A percentile compares a stretch with the other conserved stretches of the same genome.
phyloP scores from a whole-genome alignment of 1,140 invertebrate genomes.

The Drosophila auraria region DNA sequence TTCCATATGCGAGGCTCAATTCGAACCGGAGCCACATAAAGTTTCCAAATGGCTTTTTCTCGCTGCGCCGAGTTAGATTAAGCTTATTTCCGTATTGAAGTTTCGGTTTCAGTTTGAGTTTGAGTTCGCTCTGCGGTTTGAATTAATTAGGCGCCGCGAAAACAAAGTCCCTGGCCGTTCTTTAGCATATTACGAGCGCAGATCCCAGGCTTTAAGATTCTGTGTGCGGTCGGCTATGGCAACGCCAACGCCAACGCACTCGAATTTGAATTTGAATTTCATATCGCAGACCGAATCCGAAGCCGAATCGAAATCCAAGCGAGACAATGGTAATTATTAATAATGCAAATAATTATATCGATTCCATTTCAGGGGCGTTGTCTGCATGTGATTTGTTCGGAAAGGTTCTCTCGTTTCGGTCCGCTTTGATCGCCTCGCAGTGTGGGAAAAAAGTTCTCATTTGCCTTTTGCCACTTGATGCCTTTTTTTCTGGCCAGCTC shows the following conservation, averaged over 20 bases:
- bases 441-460: conserved; percentile 78
- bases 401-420: conserved; percentile 57
- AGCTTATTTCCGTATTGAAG: conserved; percentile 82
- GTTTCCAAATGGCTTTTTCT: conserved; percentile 74
- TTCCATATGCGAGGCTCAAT: conserved; percentile 25
- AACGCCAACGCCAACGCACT: conserved; percentile 64
- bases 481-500: conserved; percentile 21
- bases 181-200: conserved; percentile 60
- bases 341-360: conserved; percentile 84
- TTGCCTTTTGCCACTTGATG: conserved; percentile 71
- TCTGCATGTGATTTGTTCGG: conserved; percentile 60
- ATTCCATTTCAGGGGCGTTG: conserved; percentile 80
- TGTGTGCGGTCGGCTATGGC: conserved; percentile 47
- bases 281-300: conserved; percentile 28
- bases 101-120: conserved; percentile 39
- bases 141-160: conserved; percentile 71
- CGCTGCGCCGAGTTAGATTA: conserved; percentile 54
- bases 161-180: conserved; percentile 52
- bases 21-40: conserved; percentile 51
- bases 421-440: conserved; percentile 65
- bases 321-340: conserved; percentile 81
- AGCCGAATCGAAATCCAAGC: conserved; percentile 45
- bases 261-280: conserved; percentile 53
- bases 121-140: conserved; percentile 66
- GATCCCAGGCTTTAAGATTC: conserved; percentile 33